phyloP scores from a whole-genome alignment of 1,140 invertebrate species.

The Acromyrmex charruanus region DNA sequence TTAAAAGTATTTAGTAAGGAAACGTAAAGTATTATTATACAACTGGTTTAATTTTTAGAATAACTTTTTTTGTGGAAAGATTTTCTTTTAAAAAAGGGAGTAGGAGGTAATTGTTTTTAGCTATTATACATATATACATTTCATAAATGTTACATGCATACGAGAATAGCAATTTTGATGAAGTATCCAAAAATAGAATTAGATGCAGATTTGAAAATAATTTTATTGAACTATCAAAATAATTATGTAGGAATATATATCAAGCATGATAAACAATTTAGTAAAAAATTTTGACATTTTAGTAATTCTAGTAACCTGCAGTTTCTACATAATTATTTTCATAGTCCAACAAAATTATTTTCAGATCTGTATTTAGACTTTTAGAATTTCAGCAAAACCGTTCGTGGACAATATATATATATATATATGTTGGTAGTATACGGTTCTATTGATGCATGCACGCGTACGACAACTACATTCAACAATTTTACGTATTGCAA shows the following conservation, averaged over 20 bases:
- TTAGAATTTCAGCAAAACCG: no score
- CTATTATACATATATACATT: neutral
- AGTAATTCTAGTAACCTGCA: no score
- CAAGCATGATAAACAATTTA: no score
- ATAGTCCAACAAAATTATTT: no score
- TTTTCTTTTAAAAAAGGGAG: neutral
- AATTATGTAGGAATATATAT: no score
- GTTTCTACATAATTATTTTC: no score
- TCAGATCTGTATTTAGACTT: no score
- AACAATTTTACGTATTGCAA: slow-evolving; percentile 26
- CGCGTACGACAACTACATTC: neutral
- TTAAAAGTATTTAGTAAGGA: neutral
- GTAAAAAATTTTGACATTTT: no score
- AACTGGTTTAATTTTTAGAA: neutral
- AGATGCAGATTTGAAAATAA: no score
- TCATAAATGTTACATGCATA: neutral
- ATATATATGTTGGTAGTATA: neutral
- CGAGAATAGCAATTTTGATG: no score
- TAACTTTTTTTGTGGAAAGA: slow-evolving; percentile 8
- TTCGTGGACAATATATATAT: neutral
- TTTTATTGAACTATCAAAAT: no score
- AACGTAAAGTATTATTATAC: neutral
- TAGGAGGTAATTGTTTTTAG: slow-evolving; percentile 2
- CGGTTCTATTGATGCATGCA: neutral
- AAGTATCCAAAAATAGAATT: no score